Conservation (phyloP, 2,113 vertebrate genomes). For the Pimephales promelas region DNA sequence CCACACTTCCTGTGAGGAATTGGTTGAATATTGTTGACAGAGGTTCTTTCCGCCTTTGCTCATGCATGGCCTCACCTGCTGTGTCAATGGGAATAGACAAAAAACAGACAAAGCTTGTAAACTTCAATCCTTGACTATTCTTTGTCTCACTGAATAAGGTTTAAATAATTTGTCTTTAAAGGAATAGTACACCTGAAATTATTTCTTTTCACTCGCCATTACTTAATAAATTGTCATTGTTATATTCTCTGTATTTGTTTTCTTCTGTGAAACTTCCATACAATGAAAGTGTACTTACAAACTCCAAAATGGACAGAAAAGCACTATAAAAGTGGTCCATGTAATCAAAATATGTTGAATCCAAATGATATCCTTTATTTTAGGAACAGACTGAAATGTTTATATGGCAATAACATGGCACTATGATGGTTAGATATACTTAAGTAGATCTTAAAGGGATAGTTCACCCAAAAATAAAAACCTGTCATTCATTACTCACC, state of each 20-base stretch:
- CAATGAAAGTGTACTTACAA: background rate
- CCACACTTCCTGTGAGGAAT: constrained; percentile 16
- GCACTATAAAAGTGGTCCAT: background rate
- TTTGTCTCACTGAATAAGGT: background rate
- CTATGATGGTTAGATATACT: background rate
- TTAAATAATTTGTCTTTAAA: background rate
- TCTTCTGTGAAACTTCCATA: background rate
- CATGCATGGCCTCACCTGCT: background rate
- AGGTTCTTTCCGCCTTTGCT: background rate
- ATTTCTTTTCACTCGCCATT: background rate
- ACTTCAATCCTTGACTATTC: background rate
- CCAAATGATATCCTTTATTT: background rate
- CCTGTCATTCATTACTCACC: background rate
- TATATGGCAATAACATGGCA: background rate
- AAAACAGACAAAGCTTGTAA: background rate
- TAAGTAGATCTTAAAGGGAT: background rate
- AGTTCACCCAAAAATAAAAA: background rate
- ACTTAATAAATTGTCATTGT: background rate
- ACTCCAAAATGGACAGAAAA: background rate
- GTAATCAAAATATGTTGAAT: background rate
- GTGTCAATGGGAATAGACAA: background rate
- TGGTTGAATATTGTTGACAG: background rate
- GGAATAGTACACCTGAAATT: too few relatives aligned
- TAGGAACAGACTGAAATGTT: background rate
- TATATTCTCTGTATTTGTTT: background rate